Evolutionary conservation across 2,797 vertebrate genomes (phyloP).

Genomic region (Mormyrus proboscirostris): DNA sequence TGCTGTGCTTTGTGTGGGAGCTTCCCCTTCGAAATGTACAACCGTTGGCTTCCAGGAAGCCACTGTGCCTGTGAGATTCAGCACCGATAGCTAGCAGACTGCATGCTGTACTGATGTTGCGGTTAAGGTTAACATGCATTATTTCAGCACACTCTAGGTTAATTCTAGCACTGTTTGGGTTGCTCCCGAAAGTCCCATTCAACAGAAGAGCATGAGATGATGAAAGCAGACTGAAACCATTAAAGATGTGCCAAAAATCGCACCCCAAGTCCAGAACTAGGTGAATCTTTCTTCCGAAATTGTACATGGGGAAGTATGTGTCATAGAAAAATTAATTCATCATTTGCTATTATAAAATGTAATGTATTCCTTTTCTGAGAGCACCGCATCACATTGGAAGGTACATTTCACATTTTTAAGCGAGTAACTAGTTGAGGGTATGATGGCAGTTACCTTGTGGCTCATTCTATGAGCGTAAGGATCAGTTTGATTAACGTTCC

Average conservation of each 20-base stretch:
- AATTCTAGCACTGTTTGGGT: constrained; percentile 46
- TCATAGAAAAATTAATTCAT: neutral
- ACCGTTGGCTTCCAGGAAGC: constrained; percentile 55
- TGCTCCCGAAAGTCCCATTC: neutral
- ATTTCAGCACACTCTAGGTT: constrained; percentile 28
- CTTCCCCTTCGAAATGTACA: constrained; percentile 46
- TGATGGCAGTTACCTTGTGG: neutral
- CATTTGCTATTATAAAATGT: neutral
- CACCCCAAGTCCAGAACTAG: neutral
- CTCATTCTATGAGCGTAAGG: neutral
- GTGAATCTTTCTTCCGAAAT: neutral
- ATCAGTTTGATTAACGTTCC: neutral
- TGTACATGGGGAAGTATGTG: neutral
- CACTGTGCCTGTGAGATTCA: constrained; percentile 1
- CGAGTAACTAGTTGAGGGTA: neutral
- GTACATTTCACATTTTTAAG: neutral
- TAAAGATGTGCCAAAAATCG: constrained; percentile 18
- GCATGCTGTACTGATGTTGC: constrained; percentile 8
- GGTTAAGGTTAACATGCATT: constrained; percentile 18
- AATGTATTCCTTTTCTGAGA: neutral
- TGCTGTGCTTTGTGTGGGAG: constrained; percentile 32
- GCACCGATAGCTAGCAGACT: neutral
- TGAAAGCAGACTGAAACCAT: constrained; percentile 26
- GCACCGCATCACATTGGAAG: neutral
- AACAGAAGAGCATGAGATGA: constrained; percentile 17